These are phyloP conservation scores for Thera obeliscata DNA, from an alignment of 2,888 invertebrate genomes.

Conservation along the genomic window DNA sequence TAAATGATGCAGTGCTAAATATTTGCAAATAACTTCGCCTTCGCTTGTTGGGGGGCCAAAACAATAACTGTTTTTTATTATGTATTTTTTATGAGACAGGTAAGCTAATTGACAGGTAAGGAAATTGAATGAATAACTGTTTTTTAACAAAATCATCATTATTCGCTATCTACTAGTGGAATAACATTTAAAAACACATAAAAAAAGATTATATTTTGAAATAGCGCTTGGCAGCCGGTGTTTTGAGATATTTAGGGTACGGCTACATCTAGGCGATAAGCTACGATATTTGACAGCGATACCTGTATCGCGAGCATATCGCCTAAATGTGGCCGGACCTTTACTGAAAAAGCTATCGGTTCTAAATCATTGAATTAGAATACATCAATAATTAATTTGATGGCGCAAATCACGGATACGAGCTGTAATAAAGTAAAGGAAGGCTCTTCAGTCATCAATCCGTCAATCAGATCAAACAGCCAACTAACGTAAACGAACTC, in stretches of 20 bases:
- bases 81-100: no score
- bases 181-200: constrained; percentile 24
- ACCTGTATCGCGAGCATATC: no score
- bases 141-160: constrained; percentile 1
- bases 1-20: no score
- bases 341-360: constrained; percentile 10
- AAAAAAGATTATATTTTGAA: constrained; percentile 26
- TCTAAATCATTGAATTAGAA: constrained; percentile 22
- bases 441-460: constrained; percentile 30
- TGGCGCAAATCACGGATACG: constrained; percentile 23
- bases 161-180: constrained; percentile 2
- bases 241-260: background rate
- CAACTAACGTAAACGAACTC: constrained; percentile 32
- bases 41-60: no score
- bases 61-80: no score
- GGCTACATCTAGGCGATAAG: no score
- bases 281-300: no score
- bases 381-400: constrained; percentile 22
- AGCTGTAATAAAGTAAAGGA: constrained; percentile 27
- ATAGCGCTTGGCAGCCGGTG: background rate
- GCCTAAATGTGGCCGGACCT: no score
- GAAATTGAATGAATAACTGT: no score
- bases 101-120: no score
- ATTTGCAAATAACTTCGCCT: no score
- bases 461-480: constrained; percentile 26